Percentiles rank a stretch among this genome's conserved stretches.
Evolutionary conservation across 2,888 invertebrate genomes (phyloP).

Genomic region (Rhingia campestris): DNA sequence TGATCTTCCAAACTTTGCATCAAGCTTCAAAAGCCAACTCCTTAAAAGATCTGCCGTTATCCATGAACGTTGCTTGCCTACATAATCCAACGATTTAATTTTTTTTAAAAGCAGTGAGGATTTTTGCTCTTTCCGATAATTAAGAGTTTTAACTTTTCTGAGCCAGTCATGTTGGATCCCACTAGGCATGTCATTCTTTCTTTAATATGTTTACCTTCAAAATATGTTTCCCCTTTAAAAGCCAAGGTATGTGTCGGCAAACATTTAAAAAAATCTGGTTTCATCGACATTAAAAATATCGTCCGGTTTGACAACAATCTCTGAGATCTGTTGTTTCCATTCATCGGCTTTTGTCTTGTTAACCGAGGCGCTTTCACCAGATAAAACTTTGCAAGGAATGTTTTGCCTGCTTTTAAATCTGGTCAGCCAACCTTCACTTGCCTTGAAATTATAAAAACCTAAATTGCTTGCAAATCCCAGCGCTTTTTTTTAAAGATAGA

Average conservation of each 20-base stretch:
- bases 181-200: conserved; percentile 16
- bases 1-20: no score
- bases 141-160: conserved; percentile 18
- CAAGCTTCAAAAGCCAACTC: no score
- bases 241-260: conserved; percentile 32
- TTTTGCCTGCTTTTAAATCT: conserved; percentile 11
- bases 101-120: neutral
- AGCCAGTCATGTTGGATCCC: conserved; percentile 25
- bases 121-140: neutral
- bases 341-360: conserved; percentile 32
- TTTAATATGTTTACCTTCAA: conserved; percentile 23
- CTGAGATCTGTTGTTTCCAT: conserved; percentile 33
- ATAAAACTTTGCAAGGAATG: conserved; percentile 21
- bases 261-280: conserved; percentile 22
- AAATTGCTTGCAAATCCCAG: conserved; percentile 12
- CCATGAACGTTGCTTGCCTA: neutral
- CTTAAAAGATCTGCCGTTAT: no score
- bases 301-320: conserved; percentile 29
- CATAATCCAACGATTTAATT: neutral
- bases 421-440: conserved; percentile 13
- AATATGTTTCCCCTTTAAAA: conserved; percentile 25
- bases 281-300: conserved; percentile 31
- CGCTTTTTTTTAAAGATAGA: conserved; percentile 9
- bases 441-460: conserved; percentile 7
- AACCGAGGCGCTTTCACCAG: conserved; percentile 33